phyloP scores from a whole-genome alignment of 2,888 invertebrate genomes.

The Diarsia mendica region DNA sequence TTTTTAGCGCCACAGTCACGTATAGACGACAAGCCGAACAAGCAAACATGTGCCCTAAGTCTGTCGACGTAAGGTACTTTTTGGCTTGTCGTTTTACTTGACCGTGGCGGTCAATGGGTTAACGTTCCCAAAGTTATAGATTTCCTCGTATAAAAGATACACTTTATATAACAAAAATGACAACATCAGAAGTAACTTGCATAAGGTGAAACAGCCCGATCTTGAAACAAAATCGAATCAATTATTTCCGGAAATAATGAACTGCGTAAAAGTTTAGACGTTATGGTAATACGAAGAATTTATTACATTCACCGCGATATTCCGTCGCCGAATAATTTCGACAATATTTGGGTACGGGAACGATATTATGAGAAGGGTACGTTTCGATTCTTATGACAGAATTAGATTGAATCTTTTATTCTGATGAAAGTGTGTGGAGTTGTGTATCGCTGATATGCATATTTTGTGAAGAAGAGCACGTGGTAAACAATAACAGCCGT shows the following conservation, averaged over 20 bases:
- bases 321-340: constrained; percentile 36
- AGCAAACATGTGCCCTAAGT: too few species aligned
- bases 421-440: neutral
- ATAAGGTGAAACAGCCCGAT: neutral
- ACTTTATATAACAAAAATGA: neutral
- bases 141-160: neutral
- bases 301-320: constrained; percentile 27
- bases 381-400: constrained; percentile 42
- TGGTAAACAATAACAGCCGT: too few species aligned
- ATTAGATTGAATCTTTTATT: constrained; percentile 50
- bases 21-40: too few species aligned
- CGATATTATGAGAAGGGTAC: constrained; percentile 42
- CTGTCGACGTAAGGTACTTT: too few species aligned
- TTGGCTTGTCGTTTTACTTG: too few species aligned
- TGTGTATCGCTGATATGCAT: constrained; percentile 1
- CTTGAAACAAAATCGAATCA: neutral
- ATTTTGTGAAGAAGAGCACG: neutral
- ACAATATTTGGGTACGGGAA: constrained; percentile 39
- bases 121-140: neutral
- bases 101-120: too few species aligned
- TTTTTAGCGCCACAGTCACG: too few species aligned
- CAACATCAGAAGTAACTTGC: neutral
- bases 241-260: constrained; percentile 21
- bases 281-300: constrained; percentile 24
- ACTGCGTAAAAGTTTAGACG: constrained; percentile 11